Percentiles rank a stretch among this genome's conserved stretches.
Conservation (phyloP, 2,888 invertebrate species). For the Idaea straminata region DNA sequence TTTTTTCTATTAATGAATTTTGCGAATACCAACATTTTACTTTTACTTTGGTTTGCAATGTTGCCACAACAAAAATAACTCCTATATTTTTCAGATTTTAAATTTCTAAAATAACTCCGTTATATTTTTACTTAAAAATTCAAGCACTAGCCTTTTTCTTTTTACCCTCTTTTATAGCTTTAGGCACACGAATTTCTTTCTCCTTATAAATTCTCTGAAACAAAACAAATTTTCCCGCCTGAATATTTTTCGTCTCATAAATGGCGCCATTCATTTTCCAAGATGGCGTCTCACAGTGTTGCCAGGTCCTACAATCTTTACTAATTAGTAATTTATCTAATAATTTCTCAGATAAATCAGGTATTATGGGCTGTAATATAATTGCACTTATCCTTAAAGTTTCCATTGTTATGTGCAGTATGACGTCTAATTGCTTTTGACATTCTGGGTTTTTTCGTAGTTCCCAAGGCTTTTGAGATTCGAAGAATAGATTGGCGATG, state of each 20-base stretch:
- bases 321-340: constrained; percentile 84
- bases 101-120: constrained; percentile 8
- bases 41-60: too few relatives aligned
- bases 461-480: constrained; percentile 93
- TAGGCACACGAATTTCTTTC: constrained; percentile 39
- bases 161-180: constrained; percentile 12
- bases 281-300: constrained; percentile 59
- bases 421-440: constrained; percentile 82
- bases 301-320: constrained; percentile 53
- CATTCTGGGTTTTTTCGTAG: constrained; percentile 82
- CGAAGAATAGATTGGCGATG: constrained; percentile 91
- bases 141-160: constrained; percentile 30
- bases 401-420: constrained; percentile 92
- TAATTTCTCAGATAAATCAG: constrained; percentile 83
- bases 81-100: neutral
- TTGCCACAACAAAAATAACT: neutral
- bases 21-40: neutral
- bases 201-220: constrained; percentile 67
- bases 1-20: too few relatives aligned
- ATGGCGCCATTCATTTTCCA: constrained; percentile 64
- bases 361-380: constrained; percentile 92
- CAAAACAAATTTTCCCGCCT: constrained; percentile 65
- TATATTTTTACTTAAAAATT: too few relatives aligned
- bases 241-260: constrained; percentile 61
- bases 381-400: constrained; percentile 86